Conservation (phyloP, 2,113 vertebrate species). For the Pandion haliaetus region DNA sequence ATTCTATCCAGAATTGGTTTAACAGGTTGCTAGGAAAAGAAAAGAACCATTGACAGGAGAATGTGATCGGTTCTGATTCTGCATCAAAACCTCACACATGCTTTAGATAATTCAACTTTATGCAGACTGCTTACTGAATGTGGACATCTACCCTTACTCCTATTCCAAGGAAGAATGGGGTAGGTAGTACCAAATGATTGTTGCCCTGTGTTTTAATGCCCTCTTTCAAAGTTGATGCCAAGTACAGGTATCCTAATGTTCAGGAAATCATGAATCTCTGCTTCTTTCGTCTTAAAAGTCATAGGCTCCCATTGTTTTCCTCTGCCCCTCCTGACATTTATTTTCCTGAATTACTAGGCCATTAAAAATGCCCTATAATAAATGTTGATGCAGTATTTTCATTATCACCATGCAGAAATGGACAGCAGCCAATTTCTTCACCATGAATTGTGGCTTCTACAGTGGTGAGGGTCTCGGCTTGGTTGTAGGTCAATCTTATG, state of each 20-base stretch:
- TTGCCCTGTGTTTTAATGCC: background rate
- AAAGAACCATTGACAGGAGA: fast-evolving
- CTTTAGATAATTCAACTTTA: background rate
- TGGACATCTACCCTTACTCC: background rate
- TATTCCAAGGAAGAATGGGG: background rate
- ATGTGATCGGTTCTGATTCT: background rate
- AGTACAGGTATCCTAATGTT: background rate
- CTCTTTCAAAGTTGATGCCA: background rate
- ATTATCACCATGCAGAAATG: background rate
- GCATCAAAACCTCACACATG: fast-evolving
- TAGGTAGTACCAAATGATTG: fast-evolving
- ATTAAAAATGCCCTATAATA: background rate
- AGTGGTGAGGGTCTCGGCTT: fast-evolving
- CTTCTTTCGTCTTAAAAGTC: background rate
- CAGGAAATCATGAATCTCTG: background rate
- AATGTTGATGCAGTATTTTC: background rate
- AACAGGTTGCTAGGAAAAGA: background rate
- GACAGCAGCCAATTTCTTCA: background rate
- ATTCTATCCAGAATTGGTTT: background rate
- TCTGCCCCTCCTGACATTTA: fast-evolving
- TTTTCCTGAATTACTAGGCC: background rate
- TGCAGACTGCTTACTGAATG: background rate
- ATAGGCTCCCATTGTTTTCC: background rate
- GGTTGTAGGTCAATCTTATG: background rate
- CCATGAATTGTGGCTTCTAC: fast-evolving